Evolutionary conservation across 2,888 invertebrate species (phyloP).

Genomic region (Polyommatus icarus): DNA sequence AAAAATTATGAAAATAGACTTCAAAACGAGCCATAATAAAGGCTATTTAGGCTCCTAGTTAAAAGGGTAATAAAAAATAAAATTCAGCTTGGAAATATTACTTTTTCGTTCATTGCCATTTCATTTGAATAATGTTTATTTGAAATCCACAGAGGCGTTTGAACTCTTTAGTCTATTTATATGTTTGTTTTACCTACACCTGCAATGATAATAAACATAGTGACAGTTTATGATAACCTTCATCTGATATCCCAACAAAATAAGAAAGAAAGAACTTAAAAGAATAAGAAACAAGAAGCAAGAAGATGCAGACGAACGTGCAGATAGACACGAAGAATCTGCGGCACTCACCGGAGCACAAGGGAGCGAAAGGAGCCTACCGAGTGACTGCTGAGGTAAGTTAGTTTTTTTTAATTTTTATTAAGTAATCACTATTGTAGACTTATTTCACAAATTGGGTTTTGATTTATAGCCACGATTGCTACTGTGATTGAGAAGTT

Average conservation of each 20-base stretch:
- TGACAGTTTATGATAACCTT: too few species aligned
- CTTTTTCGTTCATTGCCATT: not conserved
- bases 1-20: not conserved
- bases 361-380: slow-evolving; percentile 73
- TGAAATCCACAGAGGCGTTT: not conserved
- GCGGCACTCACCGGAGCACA: slow-evolving; percentile 82
- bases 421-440: too few species aligned
- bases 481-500: too few species aligned
- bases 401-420: slow-evolving; percentile 27
- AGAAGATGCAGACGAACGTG: slow-evolving; percentile 86
- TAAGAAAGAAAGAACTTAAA: not conserved
- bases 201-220: too few species aligned
- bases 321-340: slow-evolving; percentile 86
- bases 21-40: not conserved
- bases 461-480: too few species aligned
- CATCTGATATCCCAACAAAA: too few species aligned
- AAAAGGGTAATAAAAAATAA: not conserved
- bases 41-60: not conserved
- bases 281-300: not conserved
- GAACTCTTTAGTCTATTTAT: not conserved
- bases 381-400: slow-evolving; percentile 79
- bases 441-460: not conserved
- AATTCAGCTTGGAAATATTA: not conserved
- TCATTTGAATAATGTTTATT: not conserved
- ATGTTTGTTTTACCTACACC: not conserved